Evolutionary conservation across 2,888 invertebrate species (phyloP).

Genomic region (Linyphia triangularis): DNA sequence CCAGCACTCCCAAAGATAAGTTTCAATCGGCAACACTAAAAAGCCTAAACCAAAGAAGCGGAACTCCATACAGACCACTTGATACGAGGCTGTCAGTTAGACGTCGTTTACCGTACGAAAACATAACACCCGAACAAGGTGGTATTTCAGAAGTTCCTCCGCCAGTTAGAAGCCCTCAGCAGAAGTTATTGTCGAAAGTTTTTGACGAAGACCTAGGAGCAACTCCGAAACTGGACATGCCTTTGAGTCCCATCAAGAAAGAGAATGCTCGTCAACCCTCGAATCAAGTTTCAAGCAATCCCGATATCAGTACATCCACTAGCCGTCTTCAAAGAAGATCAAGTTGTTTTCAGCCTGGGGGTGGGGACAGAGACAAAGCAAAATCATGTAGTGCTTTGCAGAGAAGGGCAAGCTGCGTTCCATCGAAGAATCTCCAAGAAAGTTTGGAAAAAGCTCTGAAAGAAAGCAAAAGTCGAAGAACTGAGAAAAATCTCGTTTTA

Average conservation of each 20-base stretch:
- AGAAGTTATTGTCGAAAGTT: background rate
- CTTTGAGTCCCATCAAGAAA: slow-evolving; percentile 44
- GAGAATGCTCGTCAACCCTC: background rate
- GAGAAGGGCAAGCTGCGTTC: background rate
- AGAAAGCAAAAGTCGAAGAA: background rate
- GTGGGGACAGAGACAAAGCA: background rate
- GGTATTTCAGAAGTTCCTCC: background rate
- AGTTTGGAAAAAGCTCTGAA: background rate
- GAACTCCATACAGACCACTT: slow-evolving; percentile 51
- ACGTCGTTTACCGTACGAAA: slow-evolving; percentile 48
- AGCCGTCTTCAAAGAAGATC: slow-evolving; percentile 21
- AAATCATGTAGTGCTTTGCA: background rate
- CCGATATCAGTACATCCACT: background rate
- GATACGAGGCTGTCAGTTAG: slow-evolving; percentile 48
- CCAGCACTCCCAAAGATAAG: slow-evolving; percentile 55
- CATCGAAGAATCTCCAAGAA: background rate
- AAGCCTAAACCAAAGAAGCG: background rate
- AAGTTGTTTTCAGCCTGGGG: slow-evolving; percentile 7
- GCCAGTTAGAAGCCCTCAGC: slow-evolving; percentile 1
- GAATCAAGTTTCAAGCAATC: background rate
- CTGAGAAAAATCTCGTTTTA: background rate
- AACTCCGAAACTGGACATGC: slow-evolving; percentile 26
- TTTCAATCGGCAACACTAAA: background rate
- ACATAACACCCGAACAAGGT: slow-evolving; percentile 28
- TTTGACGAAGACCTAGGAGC: background rate